phyloP scores from a whole-genome alignment of 2,113 vertebrate genomes.

The Microtus pennsylvanicus region DNA sequence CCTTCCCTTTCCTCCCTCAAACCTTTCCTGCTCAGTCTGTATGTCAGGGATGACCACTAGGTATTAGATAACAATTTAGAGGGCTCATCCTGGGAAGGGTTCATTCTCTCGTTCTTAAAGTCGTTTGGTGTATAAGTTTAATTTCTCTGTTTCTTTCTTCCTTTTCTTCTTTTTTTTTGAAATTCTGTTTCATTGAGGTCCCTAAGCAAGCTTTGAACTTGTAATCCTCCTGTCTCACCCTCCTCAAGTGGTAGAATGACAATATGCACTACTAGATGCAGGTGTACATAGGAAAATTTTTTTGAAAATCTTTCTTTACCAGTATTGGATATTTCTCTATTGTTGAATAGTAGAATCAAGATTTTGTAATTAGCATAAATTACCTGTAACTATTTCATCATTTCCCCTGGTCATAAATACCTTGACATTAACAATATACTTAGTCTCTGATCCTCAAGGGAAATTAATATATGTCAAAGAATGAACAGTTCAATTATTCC shows the following conservation, averaged over 20 bases:
- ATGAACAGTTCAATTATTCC: neutral
- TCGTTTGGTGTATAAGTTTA: neutral
- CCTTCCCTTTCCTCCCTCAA: neutral
- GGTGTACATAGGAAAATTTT: neutral
- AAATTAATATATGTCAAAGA: slow-evolving; percentile 51
- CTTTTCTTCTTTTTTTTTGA: neutral
- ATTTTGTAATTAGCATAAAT: slow-evolving; percentile 43
- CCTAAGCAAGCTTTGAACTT: neutral
- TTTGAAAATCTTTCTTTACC: slow-evolving; percentile 1
- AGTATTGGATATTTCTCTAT: neutral
- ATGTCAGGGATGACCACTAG: neutral
- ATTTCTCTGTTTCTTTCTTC: neutral
- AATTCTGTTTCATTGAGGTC: neutral
- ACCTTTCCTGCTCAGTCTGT: neutral
- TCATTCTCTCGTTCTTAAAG: neutral
- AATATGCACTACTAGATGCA: neutral
- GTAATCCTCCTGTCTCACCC: neutral
- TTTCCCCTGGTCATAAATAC: neutral
- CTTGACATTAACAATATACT: slow-evolving; percentile 3
- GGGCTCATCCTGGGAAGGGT: too few species aligned
- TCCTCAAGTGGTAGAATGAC: neutral
- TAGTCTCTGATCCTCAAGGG: slow-evolving; percentile 34
- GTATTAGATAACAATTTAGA: neutral
- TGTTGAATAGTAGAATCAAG: neutral
- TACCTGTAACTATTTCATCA: slow-evolving; percentile 27